Base-by-base conservation (phyloP, 2,113 vertebrate species). In the Mixornis gularis region DNA sequence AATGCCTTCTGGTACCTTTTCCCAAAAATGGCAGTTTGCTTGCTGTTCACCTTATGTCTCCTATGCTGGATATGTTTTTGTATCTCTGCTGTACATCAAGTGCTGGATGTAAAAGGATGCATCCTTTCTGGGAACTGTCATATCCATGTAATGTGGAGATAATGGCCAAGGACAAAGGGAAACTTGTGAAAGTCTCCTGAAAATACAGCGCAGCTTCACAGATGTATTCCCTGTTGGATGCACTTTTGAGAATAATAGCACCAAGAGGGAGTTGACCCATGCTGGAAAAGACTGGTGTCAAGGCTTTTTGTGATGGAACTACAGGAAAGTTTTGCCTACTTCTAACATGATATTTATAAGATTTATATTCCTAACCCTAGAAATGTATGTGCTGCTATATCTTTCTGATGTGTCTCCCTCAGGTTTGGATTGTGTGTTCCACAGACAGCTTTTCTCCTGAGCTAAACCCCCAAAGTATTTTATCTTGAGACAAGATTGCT, bases 111-210 rank as follows among this genome's bases (percentile, higher is more conserved):
- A 22, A 62, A 78, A 55, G 14, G 4, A 30, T 38, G 5, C 25
- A n/a, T 69, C 32, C 40, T 72, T 60, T 64, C 49, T 72, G 49
- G 36, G n/a, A 83, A 7, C 14, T 30, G 0, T 27, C 5, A 1
- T 30, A 13, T 52, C 18, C 26, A 6, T 14, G 29, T 41, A 27
- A 41, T 0, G 0, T 49, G 30, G 21, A 74, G 20, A 41, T 7
- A n/a, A 46, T 0, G 2, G 34, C 12, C 0, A 0, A 68, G 30
- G 22, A 68, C 63, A 60, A 44, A 85, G 38, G 14, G 17, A 52
- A 68, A 52, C 26, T 56, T 60, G 10, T 48, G 53, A 59, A 72
- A 77, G 24, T 73, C 38, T 74, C 13, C 22, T 51, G 30, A 82
- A 82, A 82, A 60, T 12, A 13, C 7, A 46, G 25, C n/a, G 41